Evolutionary conservation across 2,888 invertebrate genomes (phyloP).

Genomic region (Odontomyia ornata): DNA sequence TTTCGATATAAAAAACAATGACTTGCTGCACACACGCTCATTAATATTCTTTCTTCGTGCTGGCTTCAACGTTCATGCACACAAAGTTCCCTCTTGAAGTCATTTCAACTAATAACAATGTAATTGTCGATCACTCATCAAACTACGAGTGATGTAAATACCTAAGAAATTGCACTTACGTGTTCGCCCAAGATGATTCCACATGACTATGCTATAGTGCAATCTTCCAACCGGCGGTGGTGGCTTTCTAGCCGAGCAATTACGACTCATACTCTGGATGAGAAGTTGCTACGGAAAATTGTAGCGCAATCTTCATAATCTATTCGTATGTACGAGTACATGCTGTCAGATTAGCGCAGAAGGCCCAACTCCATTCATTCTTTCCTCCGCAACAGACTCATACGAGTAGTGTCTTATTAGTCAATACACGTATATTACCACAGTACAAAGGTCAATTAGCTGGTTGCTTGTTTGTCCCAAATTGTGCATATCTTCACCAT

Average conservation of each 20-base stretch:
- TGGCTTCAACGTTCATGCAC: not conserved
- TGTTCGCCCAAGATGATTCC: not conserved
- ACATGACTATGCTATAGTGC: not conserved
- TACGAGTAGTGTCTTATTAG: not conserved
- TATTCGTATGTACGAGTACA: too few relatives aligned
- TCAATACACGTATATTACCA: not conserved
- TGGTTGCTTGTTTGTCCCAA: not conserved
- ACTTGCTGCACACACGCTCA: not conserved
- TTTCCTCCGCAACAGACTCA: too few relatives aligned
- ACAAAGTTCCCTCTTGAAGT: not conserved
- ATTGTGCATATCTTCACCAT: not conserved
- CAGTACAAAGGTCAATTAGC: slow-evolving; percentile 15
- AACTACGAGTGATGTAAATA: slow-evolving; percentile 3
- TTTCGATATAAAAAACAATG: not conserved
- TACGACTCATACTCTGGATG: too few relatives aligned
- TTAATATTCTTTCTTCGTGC: slow-evolving; percentile 5
- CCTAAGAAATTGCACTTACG: slow-evolving; percentile 16
- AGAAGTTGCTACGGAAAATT: too few relatives aligned
- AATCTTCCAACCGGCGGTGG: not conserved
- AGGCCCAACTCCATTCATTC: too few relatives aligned
- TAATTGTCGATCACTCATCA: slow-evolving; percentile 29
- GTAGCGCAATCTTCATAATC: too few relatives aligned
- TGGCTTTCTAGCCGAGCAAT: not conserved
- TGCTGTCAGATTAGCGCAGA: too few relatives aligned
- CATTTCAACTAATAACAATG: slow-evolving; percentile 18